Percentiles rank a stretch among this genome's conserved stretches.
Conservation (phyloP, 2,888 invertebrate species). For the Mythimna impura region DNA sequence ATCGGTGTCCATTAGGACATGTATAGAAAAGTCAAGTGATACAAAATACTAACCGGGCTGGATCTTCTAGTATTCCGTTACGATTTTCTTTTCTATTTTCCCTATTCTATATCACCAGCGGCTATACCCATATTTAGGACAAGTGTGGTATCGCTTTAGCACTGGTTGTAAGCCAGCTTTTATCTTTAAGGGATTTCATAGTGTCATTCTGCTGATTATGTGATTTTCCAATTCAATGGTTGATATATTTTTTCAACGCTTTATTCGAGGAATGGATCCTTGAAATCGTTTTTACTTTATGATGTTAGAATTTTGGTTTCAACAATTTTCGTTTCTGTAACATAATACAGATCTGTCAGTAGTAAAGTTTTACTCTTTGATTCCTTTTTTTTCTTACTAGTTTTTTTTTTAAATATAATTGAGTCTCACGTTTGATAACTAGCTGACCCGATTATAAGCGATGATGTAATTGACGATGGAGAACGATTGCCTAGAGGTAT, state of each 20-base stretch:
- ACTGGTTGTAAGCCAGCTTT: slow-evolving; percentile 29
- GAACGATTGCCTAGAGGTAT: too few species aligned
- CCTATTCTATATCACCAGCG: neutral
- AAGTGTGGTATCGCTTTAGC: slow-evolving; percentile 40
- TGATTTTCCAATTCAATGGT: slow-evolving; percentile 16
- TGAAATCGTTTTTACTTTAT: neutral
- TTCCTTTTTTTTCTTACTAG: too few species aligned
- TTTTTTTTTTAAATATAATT: too few species aligned
- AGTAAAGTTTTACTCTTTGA: too few species aligned
- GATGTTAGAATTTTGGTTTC: neutral
- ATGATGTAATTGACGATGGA: too few species aligned
- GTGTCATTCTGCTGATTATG: slow-evolving; percentile 13
- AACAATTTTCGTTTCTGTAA: neutral
- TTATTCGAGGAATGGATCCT: neutral
- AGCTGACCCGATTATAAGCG: too few species aligned
- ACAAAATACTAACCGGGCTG: neutral
- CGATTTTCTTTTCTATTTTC: slow-evolving; percentile 2
- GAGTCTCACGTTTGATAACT: too few species aligned
- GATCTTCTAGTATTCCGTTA: neutral
- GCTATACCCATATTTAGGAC: slow-evolving; percentile 24
- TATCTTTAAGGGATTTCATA: slow-evolving; percentile 29
- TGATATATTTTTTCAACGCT: neutral
- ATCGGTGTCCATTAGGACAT: too few species aligned
- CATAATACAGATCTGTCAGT: too few species aligned
- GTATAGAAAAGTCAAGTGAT: too few species aligned